Conservation (phyloP, 2,113 vertebrate genomes). For the Prionailurus viverrinus region DNA sequence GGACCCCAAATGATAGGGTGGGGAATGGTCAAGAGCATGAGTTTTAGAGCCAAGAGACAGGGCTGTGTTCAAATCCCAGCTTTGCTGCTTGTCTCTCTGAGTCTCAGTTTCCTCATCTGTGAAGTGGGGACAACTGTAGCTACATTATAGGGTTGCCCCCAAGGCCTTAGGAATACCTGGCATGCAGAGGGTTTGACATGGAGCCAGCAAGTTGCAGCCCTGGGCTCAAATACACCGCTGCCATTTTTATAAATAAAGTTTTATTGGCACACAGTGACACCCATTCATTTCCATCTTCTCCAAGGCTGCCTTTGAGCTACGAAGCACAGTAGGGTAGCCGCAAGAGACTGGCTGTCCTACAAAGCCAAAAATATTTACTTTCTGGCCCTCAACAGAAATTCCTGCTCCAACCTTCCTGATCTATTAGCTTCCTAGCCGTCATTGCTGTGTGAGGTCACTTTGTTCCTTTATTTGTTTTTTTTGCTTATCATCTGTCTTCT, state of each 20-base stretch:
- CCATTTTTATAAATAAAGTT: slow-evolving; percentile 46
- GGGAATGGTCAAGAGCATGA: not conserved
- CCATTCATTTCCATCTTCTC: not conserved
- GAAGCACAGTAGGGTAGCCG: not conserved
- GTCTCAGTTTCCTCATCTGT: not conserved
- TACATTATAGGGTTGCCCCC: not conserved
- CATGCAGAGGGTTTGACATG: not conserved
- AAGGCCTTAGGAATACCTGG: not conserved
- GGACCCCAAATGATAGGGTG: not conserved
- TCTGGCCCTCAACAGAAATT: not conserved
- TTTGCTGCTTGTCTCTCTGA: not conserved
- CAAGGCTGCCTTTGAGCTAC: not conserved
- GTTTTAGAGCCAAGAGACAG: not conserved
- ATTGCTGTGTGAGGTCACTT: not conserved
- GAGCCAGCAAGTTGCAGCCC: not conserved
- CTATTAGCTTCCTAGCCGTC: not conserved
- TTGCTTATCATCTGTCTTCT: not conserved
- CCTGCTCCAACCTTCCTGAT: not conserved
- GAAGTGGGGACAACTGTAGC: not conserved
- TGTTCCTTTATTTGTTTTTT: not conserved
- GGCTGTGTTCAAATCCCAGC: not conserved
- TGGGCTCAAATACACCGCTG: not conserved
- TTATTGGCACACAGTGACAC: not conserved
- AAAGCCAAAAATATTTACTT: not conserved
- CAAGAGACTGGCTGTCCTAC: not conserved